A percentile compares a stretch with the other conserved stretches of the same genome.
phyloP scores from a whole-genome alignment of 2,113 vertebrate species.

The Ochotona curzoniae region DNA sequence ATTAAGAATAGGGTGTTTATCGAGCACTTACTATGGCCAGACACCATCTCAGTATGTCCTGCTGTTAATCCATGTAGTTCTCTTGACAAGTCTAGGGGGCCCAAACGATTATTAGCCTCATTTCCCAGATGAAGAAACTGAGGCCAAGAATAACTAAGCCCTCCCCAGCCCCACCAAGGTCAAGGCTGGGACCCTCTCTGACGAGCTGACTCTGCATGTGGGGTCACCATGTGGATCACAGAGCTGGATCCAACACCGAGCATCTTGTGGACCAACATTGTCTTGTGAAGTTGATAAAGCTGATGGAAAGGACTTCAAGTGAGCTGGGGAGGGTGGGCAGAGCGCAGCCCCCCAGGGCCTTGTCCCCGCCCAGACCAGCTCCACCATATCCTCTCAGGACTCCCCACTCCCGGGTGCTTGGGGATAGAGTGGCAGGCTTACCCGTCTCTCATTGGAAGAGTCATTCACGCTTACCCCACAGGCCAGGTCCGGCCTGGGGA shows the following conservation, averaged over 20 bases:
- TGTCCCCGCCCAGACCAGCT: neutral
- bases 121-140: conserved; percentile 12
- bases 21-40: neutral
- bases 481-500: conserved; percentile 89
- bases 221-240: neutral
- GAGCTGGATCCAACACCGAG: rapidly evolving
- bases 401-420: too few relatives aligned
- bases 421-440: conserved; percentile 68
- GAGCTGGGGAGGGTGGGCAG: neutral
- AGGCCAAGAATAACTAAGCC: neutral
- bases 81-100: neutral
- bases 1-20: neutral
- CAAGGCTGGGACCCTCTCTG: neutral
- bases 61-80: neutral
- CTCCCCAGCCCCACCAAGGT: neutral
- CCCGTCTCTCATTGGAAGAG: conserved; percentile 81
- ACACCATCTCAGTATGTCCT: neutral
- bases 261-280: neutral
- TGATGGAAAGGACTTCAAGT: neutral
- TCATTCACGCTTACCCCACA: conserved; percentile 90
- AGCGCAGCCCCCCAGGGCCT: neutral
- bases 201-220: neutral
- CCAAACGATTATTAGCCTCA: neutral
- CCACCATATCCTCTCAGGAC: neutral
- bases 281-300: neutral